phyloP scores from a whole-genome alignment of 2,797 vertebrate genomes.

The Falco peregrinus region DNA sequence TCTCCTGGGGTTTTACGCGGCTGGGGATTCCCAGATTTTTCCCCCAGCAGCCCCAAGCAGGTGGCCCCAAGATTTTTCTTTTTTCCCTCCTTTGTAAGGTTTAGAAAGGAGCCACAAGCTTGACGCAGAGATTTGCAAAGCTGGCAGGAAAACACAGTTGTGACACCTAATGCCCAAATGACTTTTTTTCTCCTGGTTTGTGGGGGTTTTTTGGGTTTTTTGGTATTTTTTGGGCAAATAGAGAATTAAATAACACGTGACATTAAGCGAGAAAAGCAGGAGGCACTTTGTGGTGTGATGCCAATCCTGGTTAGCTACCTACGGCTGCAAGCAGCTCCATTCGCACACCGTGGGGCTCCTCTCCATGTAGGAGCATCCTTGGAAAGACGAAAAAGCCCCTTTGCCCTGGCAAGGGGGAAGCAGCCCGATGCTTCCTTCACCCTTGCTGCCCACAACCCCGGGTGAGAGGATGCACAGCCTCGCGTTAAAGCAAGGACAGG shows the following conservation, averaged over 20 bases:
- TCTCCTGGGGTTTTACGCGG: accelerated
- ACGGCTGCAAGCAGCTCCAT: background rate
- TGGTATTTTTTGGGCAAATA: background rate
- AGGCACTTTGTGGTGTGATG: accelerated
- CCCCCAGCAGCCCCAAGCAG: background rate
- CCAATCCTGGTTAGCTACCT: background rate
- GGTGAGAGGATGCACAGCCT: background rate
- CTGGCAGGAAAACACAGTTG: background rate
- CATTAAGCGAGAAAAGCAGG: background rate
- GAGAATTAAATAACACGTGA: background rate
- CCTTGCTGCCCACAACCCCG: background rate
- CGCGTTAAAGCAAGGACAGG: accelerated
- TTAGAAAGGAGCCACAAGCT: background rate
- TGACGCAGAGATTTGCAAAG: background rate
- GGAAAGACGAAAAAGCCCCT: background rate
- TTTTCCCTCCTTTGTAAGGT: background rate
- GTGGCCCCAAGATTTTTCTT: background rate
- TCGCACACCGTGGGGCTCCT: background rate
- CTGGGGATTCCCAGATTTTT: background rate
- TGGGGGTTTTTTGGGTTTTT: too few species aligned
- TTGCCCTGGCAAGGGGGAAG: background rate
- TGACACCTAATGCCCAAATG: background rate
- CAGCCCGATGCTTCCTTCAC: background rate
- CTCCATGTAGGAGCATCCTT: background rate
- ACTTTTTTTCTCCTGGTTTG: background rate